Evolutionary conservation across 2,113 vertebrate species (phyloP), one percentile per base, ranked within the genome.

Genomic region (Myrmecobius fasciatus): DNA sequence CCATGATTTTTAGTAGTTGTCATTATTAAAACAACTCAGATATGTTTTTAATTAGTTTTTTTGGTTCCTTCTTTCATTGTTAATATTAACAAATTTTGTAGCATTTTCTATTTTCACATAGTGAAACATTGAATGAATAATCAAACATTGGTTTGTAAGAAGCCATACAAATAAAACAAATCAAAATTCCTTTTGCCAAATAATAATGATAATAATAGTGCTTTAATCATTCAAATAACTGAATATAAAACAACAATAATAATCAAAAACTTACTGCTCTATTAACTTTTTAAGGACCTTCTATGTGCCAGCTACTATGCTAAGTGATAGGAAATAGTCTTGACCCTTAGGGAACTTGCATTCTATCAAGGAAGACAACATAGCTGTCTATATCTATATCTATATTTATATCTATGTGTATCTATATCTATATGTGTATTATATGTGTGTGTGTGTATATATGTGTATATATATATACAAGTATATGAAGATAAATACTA

Each of bases 31-130:
- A 6, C 67, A 83, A 43, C 67, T 22, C 67, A 43, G 67, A 83
- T 83, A 43, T 10, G 49, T 10, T 51, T 51, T 51, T 43, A 83
- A 0, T 43, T n/a, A 53, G 88, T 14, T 24, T 90, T 90, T 93
- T 92, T 49, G 20, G 11, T 93, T 92, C 25, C 54, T 96, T 90
- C 3, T n/a, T 97, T 96, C 95, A 95, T 96, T 96, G 96, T 95
- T 46, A 94, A 43, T 54, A 92, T 95, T 94, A 91, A 92, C 51
- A 95, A 31, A 92, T 92, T 51, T 90, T 53, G 89, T 24, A 53
- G 91, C 22, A 52, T 24, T 92, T 94, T 95, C 48, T 12, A 90
- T 3, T 91, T 91, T 92, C 75, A 51, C 49, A 51, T 51, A 51
- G 93, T 96, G 60, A 43, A 83, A 83, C 67, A 83, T 43, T 83